Base-by-base conservation (phyloP, 2,797 vertebrate genomes). In the Podarcis siculus region DNA sequence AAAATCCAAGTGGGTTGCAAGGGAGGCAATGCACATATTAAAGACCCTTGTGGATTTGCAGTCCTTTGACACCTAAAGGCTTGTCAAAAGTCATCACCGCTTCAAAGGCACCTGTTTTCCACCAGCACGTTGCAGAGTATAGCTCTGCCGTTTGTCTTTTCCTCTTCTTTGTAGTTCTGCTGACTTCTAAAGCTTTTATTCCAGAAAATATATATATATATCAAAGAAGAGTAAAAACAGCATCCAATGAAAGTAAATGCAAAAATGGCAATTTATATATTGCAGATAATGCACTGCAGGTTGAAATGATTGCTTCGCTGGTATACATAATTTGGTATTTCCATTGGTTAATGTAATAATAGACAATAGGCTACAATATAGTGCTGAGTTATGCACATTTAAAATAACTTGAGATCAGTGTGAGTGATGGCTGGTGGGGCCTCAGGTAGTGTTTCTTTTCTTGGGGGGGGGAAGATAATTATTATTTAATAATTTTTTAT, bases 41-140 rank as follows among this genome's bases (percentile, higher is more conserved):
- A 35, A 55, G 2, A 45, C 2, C 39, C 1, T 77, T 73, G 61
- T 64, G 83, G 91, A 83, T 94, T 92, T 94, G 76, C 10, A 76
- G 25, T 77, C 21, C 77, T 92, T 79, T 92, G 90, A 92, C 89
- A 93, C 32, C 89, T 92, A 93, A 91, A 93, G 87, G 30, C 82
- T 92, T 94, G 86, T 94, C 85, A 88, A 89, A 94, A 91, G 79
- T 89, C 78, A 87, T 75, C 72, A 84, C 37, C 91, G 35, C 87
- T 95, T 96, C 93, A 93, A 91, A 94, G 84, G 66, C 80, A 30
- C 82, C 84, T 95, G 61, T 83, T 94, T 92, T 88, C 88, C 83
- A 82, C 64, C 89, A 88, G 42, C 32, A 69, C 0, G 0, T 78
- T 91, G 88, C 88, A 79, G 75, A 30, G 32, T 19, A 80, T 83